Percentiles rank a stretch among this genome's conserved stretches.
Conservation (phyloP, 37 sponge, comb jelly and placozoan genomes). For the Corticium candelabrum region DNA sequence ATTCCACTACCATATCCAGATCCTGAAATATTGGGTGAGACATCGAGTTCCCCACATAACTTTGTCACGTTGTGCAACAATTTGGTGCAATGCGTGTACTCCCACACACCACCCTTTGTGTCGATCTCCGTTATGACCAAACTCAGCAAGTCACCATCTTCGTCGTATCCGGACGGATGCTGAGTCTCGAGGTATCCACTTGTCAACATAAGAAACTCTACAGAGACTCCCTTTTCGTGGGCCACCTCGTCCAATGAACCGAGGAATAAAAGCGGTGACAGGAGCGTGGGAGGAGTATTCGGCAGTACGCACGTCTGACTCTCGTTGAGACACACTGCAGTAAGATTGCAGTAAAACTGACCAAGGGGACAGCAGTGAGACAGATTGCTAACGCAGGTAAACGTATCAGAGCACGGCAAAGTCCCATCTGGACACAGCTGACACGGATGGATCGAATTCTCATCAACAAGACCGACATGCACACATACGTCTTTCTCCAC, state of each 20-base stretch:
- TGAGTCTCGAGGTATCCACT: neutral
- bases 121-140: neutral
- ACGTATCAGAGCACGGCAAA: constrained; percentile 26
- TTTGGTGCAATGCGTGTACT: neutral
- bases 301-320: neutral
- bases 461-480: constrained; percentile 13
- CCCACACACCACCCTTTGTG: neutral
- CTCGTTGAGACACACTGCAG: neutral
- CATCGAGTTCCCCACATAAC: too few relatives aligned
- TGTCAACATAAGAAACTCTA: neutral
- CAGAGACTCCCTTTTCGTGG: neutral
- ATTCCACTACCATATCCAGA: too few relatives aligned
- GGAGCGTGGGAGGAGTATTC: neutral
- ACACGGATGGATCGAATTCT: constrained; percentile 35
- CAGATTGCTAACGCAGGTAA: neutral
- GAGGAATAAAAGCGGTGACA: neutral
- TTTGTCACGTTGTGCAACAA: too few relatives aligned
- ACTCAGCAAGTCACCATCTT: neutral
- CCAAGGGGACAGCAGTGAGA: neutral
- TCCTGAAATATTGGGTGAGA: too few relatives aligned
- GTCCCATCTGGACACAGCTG: constrained; percentile 36
- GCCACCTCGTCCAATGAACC: neutral
- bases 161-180: neutral
- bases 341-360: constrained; percentile 2
- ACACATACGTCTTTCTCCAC: constrained; percentile 27